Conservation (phyloP, 1,140 invertebrate genomes). For the Metopolophium dirhodum region DNA sequence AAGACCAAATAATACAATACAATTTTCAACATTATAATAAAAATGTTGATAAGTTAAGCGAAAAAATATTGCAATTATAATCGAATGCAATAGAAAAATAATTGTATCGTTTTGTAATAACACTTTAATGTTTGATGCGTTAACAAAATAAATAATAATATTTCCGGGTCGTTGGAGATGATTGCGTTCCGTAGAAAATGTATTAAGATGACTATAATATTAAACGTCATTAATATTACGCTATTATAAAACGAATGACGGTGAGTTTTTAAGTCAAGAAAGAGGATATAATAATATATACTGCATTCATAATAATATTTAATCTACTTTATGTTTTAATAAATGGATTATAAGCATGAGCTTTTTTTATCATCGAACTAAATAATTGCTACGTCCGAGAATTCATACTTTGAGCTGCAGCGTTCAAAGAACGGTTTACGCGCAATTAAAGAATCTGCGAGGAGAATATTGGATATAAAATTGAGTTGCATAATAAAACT, state of each 20-base stretch:
- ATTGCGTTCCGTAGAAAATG: not conserved
- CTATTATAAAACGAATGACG: slow-evolving; percentile 1
- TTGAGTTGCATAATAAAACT: not conserved
- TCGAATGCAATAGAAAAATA: not conserved
- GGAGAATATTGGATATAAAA: not conserved
- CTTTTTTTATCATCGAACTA: not conserved
- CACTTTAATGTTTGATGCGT: not conserved
- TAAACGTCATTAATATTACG: not conserved
- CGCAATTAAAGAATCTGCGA: not conserved
- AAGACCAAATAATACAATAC: too few relatives aligned
- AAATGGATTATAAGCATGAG: not conserved
- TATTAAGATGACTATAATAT: not conserved
- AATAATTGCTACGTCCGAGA: not conserved
- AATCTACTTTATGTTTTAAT: not conserved
- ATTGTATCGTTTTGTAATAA: not conserved
- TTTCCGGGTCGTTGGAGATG: not conserved
- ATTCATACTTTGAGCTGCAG: not conserved
- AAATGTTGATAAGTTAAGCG: too few relatives aligned
- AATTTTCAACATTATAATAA: too few relatives aligned
- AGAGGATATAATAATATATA: not conserved
- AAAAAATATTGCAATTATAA: not conserved
- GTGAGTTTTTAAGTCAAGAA: not conserved
- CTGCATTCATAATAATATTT: slow-evolving; percentile 1
- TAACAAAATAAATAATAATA: not conserved
- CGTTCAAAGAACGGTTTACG: not conserved